Base-by-base conservation (phyloP, 2,797 vertebrate genomes). In the Mormyrops boulengeri region DNA sequence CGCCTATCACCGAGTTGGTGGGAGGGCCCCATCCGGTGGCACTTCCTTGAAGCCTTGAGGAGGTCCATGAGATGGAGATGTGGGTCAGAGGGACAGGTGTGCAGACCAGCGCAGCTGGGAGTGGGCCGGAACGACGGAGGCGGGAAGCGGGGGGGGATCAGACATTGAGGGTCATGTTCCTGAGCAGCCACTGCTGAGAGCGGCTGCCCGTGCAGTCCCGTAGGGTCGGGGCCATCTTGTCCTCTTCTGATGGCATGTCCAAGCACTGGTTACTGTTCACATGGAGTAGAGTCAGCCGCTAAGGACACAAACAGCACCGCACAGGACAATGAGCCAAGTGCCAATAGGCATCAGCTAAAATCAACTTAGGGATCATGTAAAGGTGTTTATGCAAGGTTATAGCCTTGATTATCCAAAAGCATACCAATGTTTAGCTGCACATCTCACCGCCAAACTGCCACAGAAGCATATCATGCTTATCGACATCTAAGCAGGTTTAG, bases 251-350 rank as follows among this genome's bases (percentile, higher is more conserved):
- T 0, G 98, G 98, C 96, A 98, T 98, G 91, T 98, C 98, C 93
- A 99, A 95, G 94, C 99, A 99, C 92, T 99, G 99, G 96, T 99
- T 99, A 94, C 98, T 99, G 96, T 99, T 99, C 88, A 98, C 95
- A 1, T 99, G 99, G 92, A 97, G 95, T 94, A 99, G 94, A 77
- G 97, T 98, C 91, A 99, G 97, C 90, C 95, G 96, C 98, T 99
- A 95, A 93, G 91, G 90, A 62, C 44, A 89, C 50, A 80, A 14
- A 86, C 86, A 90, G 2, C 1, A 4, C 88, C 80, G 91, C 53
- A 89, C 50, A 91, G n/a, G 47, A 19, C 26, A 26, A 30, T 55
- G 17, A 87, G n/a, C 85, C 30, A 12, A 69, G 44, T 82, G 19
- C 19, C 17, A 82, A 47, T 3, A 34, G 66, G 30, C 4, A 34